Evolutionary conservation across 2,888 invertebrate genomes (phyloP).

Genomic region (Dasypolia templi): DNA sequence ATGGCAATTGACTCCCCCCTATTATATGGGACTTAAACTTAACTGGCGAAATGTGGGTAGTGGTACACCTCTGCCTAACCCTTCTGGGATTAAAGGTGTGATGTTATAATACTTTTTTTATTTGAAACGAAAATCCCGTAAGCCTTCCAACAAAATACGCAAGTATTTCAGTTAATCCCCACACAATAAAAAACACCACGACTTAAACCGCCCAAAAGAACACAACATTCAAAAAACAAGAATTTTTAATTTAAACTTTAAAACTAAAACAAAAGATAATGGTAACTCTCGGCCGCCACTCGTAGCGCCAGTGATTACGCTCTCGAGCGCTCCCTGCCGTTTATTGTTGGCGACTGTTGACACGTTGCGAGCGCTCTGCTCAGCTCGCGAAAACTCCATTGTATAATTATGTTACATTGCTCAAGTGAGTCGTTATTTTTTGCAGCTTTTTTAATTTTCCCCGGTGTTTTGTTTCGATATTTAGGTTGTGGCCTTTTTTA

Average conservation of each 20-base stretch:
- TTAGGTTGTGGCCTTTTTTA: conserved; percentile 57
- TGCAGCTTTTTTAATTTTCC: conserved; percentile 60
- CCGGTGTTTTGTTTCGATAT: conserved; percentile 63
- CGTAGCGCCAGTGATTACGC: conserved; percentile 63
- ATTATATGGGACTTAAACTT: too few relatives aligned
- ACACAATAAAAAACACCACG: not conserved
- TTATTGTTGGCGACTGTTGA: conserved; percentile 70
- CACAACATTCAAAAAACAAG: conserved; percentile 5
- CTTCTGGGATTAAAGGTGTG: too few relatives aligned
- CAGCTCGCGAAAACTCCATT: conserved; percentile 61
- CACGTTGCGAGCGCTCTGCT: conserved; percentile 58
- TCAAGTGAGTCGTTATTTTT: conserved; percentile 60
- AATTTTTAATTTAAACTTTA: conserved; percentile 39
- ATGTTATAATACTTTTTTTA: too few relatives aligned
- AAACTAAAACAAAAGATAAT: conserved; percentile 59
- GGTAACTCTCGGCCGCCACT: conserved; percentile 51
- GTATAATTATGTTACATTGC: conserved; percentile 69
- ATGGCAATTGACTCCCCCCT: too few relatives aligned
- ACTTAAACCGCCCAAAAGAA: not conserved
- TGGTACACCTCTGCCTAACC: too few relatives aligned
- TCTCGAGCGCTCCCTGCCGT: conserved; percentile 60
- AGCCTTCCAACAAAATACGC: too few relatives aligned
- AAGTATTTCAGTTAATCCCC: too few relatives aligned
- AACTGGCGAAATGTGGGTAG: too few relatives aligned
- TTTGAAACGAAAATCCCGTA: too few relatives aligned